Conservation (phyloP, 2,888 invertebrate species). For the Romanomermis culicivorax region DNA sequence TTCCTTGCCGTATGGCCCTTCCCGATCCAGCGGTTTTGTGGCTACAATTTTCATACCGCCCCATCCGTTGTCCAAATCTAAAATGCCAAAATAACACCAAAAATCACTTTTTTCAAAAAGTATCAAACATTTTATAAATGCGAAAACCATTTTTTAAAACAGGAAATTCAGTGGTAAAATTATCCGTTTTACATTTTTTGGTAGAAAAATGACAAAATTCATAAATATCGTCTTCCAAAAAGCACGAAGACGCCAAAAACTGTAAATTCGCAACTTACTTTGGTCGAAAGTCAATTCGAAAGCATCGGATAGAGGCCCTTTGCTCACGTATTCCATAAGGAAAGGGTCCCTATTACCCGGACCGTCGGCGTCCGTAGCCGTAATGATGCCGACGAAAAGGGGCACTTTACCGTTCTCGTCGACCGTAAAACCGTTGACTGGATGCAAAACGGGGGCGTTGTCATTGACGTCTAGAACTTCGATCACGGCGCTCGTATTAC, state of each 20-base stretch:
- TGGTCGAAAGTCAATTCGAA: constrained; percentile 92
- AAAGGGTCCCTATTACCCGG: constrained; percentile 88
- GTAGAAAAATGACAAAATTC: too few relatives aligned
- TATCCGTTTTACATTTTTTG: too few relatives aligned
- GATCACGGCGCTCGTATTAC: constrained; percentile 52
- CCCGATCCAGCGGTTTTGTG: constrained; percentile 71
- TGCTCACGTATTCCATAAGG: constrained; percentile 48
- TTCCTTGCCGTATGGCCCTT: constrained; percentile 59
- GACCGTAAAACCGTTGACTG: constrained; percentile 45
- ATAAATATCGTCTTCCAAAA: too few relatives aligned
- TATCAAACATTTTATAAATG: too few relatives aligned
- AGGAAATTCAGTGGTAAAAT: too few relatives aligned
- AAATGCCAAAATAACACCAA: constrained; percentile 12
- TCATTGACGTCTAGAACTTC: constrained; percentile 69
- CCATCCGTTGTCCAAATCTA: constrained; percentile 85
- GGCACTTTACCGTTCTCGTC: constrained; percentile 76
- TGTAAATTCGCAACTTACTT: too few relatives aligned
- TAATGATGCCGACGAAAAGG: constrained; percentile 39
- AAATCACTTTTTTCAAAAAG: too few relatives aligned
- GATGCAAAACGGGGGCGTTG: constrained; percentile 55
- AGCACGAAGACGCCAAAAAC: too few relatives aligned
- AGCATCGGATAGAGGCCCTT: constrained; percentile 40
- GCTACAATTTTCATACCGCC: constrained; percentile 90
- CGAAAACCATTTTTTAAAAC: too few relatives aligned
- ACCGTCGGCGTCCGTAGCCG: constrained; percentile 30